phyloP scores from a whole-genome alignment of 2,888 invertebrate genomes.

The Lithophane semibrunnea region DNA sequence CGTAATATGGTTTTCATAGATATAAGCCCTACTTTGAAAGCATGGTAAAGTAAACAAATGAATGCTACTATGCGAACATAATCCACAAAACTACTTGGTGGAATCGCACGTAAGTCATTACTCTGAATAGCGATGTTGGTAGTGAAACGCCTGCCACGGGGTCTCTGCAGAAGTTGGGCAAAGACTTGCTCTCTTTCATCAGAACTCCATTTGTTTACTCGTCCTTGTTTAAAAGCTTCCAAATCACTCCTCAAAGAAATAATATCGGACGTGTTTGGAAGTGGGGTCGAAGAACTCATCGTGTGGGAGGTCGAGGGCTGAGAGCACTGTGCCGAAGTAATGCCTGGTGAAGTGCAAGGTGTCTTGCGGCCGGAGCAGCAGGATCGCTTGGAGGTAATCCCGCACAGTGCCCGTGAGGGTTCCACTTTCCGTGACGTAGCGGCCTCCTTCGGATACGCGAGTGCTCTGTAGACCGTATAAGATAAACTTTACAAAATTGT shows the following conservation, averaged over 20 bases:
- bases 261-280: constrained; percentile 84
- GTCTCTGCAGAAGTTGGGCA: constrained; percentile 24
- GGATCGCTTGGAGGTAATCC: constrained; percentile 91
- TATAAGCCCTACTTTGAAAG: constrained; percentile 38
- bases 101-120: constrained; percentile 6
- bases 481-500: too few relatives aligned
- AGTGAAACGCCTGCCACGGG: not conserved
- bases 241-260: constrained; percentile 83
- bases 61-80: constrained; percentile 39
- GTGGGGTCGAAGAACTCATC: constrained; percentile 87
- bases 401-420: constrained; percentile 89
- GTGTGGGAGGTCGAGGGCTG: constrained; percentile 86
- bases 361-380: constrained; percentile 90
- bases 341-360: constrained; percentile 90
- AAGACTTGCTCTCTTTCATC: constrained; percentile 12
- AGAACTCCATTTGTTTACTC: constrained; percentile 35
- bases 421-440: constrained; percentile 91
- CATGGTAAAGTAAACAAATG: constrained; percentile 56
- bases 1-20: constrained; percentile 47
- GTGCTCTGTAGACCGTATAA: constrained; percentile 76
- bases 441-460: constrained; percentile 87
- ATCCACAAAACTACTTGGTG: constrained; percentile 23
- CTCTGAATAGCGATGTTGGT: constrained; percentile 20
- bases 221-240: constrained; percentile 18
- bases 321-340: constrained; percentile 88